Conservation (phyloP, 1,140 invertebrate genomes). For the Pseudomyrmex sp. region DNA sequence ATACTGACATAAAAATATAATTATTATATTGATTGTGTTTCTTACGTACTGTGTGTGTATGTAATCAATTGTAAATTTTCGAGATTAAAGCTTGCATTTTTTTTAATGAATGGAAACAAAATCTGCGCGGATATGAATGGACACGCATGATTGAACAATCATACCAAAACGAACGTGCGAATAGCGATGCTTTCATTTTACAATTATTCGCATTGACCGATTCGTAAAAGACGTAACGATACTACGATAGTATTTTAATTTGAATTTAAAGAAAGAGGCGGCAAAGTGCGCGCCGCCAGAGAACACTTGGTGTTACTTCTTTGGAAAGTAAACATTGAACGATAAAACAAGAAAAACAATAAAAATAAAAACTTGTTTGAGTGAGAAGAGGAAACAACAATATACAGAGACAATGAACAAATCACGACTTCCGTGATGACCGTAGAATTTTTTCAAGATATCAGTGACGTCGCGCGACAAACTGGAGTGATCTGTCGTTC, state of each 20-base stretch:
- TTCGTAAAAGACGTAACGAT: slow-evolving; percentile 5
- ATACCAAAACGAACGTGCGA: slow-evolving; percentile 48
- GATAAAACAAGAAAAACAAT: no score
- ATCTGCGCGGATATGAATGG: slow-evolving; percentile 60
- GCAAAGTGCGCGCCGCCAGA: not conserved
- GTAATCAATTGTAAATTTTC: not conserved
- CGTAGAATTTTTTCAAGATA: no score
- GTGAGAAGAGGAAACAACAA: no score
- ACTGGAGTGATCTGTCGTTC: not conserved
- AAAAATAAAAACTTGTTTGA: no score
- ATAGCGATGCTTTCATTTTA: slow-evolving; percentile 57
- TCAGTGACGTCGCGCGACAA: not conserved
- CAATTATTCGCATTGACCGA: slow-evolving; percentile 34
- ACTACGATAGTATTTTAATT: not conserved
- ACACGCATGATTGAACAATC: slow-evolving; percentile 63
- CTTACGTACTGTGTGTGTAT: no score
- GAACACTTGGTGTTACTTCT: no score
- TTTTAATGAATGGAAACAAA: slow-evolving; percentile 63
- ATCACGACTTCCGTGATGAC: no score
- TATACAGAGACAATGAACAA: no score
- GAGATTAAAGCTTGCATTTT: not conserved
- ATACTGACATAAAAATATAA: not conserved
- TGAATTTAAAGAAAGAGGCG: slow-evolving; percentile 13
- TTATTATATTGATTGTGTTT: no score
- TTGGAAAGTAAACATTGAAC: no score